A percentile compares a stretch with the other conserved stretches of the same genome.
Evolutionary conservation across 2,113 vertebrate species (phyloP).

Genomic region (Nanorana parkeri): DNA sequence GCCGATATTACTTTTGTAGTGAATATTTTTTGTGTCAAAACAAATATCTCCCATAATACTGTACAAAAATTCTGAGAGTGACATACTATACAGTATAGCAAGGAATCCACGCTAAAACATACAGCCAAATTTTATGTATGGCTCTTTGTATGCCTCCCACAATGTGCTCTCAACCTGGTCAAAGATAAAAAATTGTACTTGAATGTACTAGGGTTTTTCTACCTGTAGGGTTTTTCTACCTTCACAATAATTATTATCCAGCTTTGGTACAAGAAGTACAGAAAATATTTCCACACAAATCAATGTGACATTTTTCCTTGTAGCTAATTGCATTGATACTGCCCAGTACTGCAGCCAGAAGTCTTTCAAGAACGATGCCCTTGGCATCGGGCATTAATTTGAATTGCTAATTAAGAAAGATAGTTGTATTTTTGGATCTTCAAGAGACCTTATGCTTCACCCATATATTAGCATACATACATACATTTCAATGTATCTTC

Average conservation of each 20-base stretch:
- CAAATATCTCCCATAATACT: no score
- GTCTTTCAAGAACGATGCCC: background rate
- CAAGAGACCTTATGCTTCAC: background rate
- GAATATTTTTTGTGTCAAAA: no score
- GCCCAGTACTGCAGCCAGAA: background rate
- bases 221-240: no score
- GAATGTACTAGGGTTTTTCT: no score
- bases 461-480: slow-evolving; percentile 46
- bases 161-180: no score
- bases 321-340: background rate
- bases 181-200: no score
- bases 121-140: no score
- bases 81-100: no score
- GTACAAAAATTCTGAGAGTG: no score
- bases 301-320: background rate
- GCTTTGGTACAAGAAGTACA: background rate
- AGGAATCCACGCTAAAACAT: no score
- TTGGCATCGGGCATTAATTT: slow-evolving; percentile 19
- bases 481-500: slow-evolving; percentile 10
- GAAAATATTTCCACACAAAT: background rate
- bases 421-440: slow-evolving; percentile 26
- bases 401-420: slow-evolving; percentile 34
- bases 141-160: no score
- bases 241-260: background rate
- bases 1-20: no score